phyloP scores from a whole-genome alignment of 2,888 invertebrate genomes.

The Eutolmus rufibarbis region DNA sequence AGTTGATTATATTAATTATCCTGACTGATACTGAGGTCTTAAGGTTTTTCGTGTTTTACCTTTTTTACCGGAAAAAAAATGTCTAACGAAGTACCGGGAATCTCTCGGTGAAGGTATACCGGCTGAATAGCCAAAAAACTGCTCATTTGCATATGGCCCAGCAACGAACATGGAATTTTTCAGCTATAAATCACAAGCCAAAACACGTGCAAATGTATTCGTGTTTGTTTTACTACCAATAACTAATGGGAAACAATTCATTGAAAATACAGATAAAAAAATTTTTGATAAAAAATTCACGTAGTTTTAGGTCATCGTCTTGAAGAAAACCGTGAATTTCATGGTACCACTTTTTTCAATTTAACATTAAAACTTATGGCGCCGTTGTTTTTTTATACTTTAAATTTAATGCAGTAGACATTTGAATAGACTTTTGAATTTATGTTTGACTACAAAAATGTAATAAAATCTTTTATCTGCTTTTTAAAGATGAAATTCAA shows the following conservation, averaged over 20 bases:
- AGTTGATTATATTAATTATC: background rate
- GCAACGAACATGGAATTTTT: background rate
- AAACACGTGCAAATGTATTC: background rate
- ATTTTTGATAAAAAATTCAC: background rate
- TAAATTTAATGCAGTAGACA: background rate
- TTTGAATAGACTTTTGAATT: background rate
- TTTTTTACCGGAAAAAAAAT: background rate
- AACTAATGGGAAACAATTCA: background rate
- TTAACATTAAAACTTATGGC: background rate
- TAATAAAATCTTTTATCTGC: background rate
- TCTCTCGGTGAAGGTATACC: background rate
- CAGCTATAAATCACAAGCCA: background rate
- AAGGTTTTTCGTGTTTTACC: background rate
- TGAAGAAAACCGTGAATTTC: background rate
- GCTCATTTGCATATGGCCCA: background rate
- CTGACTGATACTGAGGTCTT: background rate
- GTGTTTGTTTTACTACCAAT: background rate
- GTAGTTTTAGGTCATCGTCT: background rate
- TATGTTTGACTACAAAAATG: background rate
- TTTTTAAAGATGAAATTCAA: background rate
- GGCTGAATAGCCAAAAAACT: background rate
- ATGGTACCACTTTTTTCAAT: background rate
- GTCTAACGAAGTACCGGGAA: background rate
- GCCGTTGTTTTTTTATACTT: background rate
- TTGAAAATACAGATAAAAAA: background rate